A percentile compares a stretch with the other conserved stretches of the same genome.
Conservation (phyloP, 2,888 invertebrate species). For the Bombylius major region DNA sequence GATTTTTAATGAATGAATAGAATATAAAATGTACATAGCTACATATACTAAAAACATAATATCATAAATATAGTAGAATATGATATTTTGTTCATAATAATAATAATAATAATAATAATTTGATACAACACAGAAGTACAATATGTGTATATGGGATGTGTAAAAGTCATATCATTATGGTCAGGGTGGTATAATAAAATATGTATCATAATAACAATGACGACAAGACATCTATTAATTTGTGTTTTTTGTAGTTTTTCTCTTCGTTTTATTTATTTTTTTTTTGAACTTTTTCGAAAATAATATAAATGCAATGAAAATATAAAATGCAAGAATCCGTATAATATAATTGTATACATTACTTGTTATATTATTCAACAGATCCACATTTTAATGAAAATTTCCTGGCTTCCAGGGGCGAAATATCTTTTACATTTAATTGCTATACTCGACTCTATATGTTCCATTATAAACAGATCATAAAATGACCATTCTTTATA, state of each 20-base stretch:
- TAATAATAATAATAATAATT: not conserved
- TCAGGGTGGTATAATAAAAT: not conserved
- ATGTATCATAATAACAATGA: not conserved
- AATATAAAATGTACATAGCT: not conserved
- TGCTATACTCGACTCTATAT: slow-evolving; percentile 17
- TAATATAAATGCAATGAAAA: too few relatives aligned
- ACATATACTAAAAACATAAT: too few relatives aligned
- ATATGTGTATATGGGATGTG: not conserved
- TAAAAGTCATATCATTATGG: not conserved
- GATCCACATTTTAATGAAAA: slow-evolving; percentile 28
- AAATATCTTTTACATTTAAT: slow-evolving; percentile 32
- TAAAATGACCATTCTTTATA: too few relatives aligned
- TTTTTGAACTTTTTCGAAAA: too few relatives aligned
- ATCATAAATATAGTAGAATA: not conserved
- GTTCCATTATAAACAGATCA: too few relatives aligned
- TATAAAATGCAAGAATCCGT: too few relatives aligned
- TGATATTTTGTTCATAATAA: not conserved
- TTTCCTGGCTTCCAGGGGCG: slow-evolving; percentile 38
- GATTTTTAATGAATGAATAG: not conserved
- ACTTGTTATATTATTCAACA: not conserved
- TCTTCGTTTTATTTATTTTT: too few relatives aligned
- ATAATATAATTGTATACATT: not conserved
- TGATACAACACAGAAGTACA: too few relatives aligned
- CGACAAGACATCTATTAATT: too few relatives aligned
- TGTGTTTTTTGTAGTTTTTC: too few relatives aligned